Evolutionary conservation across 2,797 vertebrate species (phyloP), one percentile per base, ranked within the genome.

Genomic region (Gadopsis bispinosus): DNA sequence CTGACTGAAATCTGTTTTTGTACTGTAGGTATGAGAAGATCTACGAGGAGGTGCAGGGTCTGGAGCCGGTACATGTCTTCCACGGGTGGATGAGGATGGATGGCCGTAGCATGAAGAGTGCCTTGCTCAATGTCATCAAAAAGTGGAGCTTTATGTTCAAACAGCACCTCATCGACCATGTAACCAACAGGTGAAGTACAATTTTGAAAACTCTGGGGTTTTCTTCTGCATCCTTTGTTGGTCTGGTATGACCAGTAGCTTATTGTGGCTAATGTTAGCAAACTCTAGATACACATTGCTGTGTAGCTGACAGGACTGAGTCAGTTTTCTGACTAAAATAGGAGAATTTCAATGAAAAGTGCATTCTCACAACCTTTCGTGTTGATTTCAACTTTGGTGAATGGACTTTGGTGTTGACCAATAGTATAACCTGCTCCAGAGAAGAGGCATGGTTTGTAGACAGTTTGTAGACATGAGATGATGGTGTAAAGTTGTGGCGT

Each of bases 141-240:
- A 97, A 93, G 81, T 99, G 97, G 97, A 99, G 98, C 86, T 89
- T 97, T 83, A 94, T 96, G 95, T 98, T 99, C 91, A 99, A 99
- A 84, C 97, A 98, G 89, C 96, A 99, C 78, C 97, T 99, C 0
- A 82, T 97, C 9, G 95, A 97, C 77, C 94, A 96, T 0, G 96
- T 99, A 26, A 98, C 94, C 0, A 93, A 95, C 94, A 99, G 98
- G 98, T 98, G 89, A 22, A 39, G 47, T 13, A n/a, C n/a, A 20
- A 5, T 59, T 54, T 19, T 3, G 31, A 1, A 41, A 19, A 37
- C 29, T 35, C 37, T 0, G 10, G 5, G 14, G 4, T 20, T 39
- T 41, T 8, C 19, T 47, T 22, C 51, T 43, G 12, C 12, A 48
- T 4, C 4, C 3, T 41, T 19, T 35, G 5, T 41, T 33, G 13